Conservation (phyloP, 2,797 vertebrate species). For the Nasua narica region DNA sequence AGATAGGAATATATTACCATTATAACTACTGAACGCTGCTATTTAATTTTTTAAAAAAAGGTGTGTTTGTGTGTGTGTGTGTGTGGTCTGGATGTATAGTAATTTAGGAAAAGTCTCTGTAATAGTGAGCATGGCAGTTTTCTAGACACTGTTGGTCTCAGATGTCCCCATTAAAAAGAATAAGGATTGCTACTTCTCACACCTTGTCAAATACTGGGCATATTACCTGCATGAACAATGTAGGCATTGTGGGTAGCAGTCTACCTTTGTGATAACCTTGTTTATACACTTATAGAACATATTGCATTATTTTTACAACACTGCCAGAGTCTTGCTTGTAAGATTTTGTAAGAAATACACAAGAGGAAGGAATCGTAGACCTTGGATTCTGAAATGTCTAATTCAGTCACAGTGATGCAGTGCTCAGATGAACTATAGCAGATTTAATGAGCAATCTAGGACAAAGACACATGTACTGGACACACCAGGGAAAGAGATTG, state of each 20-base stretch:
- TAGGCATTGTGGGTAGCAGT: constrained; percentile 51
- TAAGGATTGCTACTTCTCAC: constrained; percentile 61
- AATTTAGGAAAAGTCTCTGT: constrained; percentile 1
- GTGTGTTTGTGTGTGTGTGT: not conserved
- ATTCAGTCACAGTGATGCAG: constrained; percentile 79
- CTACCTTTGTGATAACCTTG: constrained; percentile 62
- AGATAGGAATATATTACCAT: constrained; percentile 41
- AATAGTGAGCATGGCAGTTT: constrained; percentile 37
- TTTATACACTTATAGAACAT: constrained; percentile 54
- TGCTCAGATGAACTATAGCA: constrained; percentile 85
- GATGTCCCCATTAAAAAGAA: constrained; percentile 75
- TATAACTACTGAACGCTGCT: constrained; percentile 40
- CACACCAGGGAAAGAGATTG: constrained; percentile 81
- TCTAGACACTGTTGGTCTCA: constrained; percentile 54
- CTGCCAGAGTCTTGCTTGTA: constrained; percentile 35
- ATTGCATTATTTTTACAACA: constrained; percentile 57
- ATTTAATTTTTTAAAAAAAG: not conserved
- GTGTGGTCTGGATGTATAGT: not conserved
- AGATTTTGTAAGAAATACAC: constrained; percentile 69
- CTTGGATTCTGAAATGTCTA: constrained; percentile 71
- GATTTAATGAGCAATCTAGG: constrained; percentile 88
- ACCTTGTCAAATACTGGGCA: constrained; percentile 64
- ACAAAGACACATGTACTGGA: constrained; percentile 86
- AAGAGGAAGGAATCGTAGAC: constrained; percentile 65
- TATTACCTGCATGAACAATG: constrained; percentile 59